Percentiles rank a stretch among this genome's conserved stretches.
These are phyloP conservation scores for Ptychoptera contaminata DNA, from an alignment of 2,888 invertebrate species.

Conservation along the genomic window DNA sequence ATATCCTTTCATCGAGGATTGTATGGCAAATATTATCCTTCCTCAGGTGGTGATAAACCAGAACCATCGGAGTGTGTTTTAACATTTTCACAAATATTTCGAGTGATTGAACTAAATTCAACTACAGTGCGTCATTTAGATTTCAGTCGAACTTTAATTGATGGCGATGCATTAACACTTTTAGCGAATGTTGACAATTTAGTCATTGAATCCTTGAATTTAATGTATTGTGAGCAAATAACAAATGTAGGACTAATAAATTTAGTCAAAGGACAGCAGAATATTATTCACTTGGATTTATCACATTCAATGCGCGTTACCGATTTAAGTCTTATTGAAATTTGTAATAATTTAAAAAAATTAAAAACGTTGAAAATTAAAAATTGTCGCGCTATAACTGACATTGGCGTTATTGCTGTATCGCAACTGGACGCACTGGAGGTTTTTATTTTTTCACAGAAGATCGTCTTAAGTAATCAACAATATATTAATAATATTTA, in stretches of 20 bases:
- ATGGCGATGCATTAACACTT: slow-evolving; percentile 40
- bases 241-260: slow-evolving; percentile 39
- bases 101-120: slow-evolving; percentile 38
- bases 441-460: slow-evolving; percentile 16
- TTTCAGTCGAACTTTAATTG: slow-evolving; percentile 52
- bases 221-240: slow-evolving; percentile 45
- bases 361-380: slow-evolving; percentile 44
- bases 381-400: slow-evolving; percentile 47
- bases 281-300: slow-evolving; percentile 42
- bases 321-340: slow-evolving; percentile 42
- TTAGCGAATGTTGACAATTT: slow-evolving; percentile 38
- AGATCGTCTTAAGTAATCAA: too few species aligned
- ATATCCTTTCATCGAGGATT: slow-evolving; percentile 54
- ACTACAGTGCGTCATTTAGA: slow-evolving; percentile 40
- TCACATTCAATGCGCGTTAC: slow-evolving; percentile 48
- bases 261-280: slow-evolving; percentile 38
- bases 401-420: slow-evolving; percentile 40
- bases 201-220: slow-evolving; percentile 34
- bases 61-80: slow-evolving; percentile 50
- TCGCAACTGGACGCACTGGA: slow-evolving; percentile 37
- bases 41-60: slow-evolving; percentile 23
- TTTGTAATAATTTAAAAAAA: slow-evolving; percentile 40
- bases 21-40: slow-evolving; percentile 49
- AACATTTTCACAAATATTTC: slow-evolving; percentile 49
- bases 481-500: too few species aligned